Evolutionary conservation across 2,797 vertebrate species (phyloP).

Genomic region (Coreius guichenoti): DNA sequence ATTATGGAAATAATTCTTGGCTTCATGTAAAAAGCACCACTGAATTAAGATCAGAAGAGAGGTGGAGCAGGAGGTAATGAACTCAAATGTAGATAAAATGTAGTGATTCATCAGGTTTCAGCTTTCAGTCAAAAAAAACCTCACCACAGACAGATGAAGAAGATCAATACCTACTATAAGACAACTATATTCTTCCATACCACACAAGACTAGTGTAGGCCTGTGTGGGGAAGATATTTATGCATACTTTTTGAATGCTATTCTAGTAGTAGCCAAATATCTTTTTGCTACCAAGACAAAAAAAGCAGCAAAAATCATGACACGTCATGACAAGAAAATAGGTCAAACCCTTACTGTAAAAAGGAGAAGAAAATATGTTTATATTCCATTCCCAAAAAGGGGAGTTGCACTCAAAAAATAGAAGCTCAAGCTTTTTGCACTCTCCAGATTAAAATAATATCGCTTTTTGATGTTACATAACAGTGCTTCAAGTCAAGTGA

Average conservation of each 20-base stretch:
- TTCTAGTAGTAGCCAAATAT: background rate
- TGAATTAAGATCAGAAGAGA: background rate
- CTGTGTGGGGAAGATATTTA: background rate
- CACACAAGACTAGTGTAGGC: background rate
- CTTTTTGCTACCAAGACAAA: background rate
- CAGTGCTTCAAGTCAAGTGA: background rate
- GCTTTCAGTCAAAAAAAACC: background rate
- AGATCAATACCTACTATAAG: background rate
- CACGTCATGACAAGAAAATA: background rate
- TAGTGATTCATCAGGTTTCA: background rate
- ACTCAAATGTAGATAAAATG: constrained; percentile 7
- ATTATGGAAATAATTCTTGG: constrained; percentile 11
- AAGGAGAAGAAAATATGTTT: background rate
- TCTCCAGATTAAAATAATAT: background rate
- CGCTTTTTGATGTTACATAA: background rate
- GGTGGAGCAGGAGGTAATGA: background rate
- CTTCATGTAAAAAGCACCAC: background rate
- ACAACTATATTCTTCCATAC: background rate
- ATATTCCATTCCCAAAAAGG: background rate
- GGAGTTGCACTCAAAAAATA: background rate
- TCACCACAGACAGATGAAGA: background rate
- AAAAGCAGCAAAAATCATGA: background rate
- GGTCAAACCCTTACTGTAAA: background rate
- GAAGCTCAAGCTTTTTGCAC: background rate
- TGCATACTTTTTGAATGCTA: background rate